Evolutionary conservation across 2,888 invertebrate species (phyloP).

Genomic region (Xylocampa areola): DNA sequence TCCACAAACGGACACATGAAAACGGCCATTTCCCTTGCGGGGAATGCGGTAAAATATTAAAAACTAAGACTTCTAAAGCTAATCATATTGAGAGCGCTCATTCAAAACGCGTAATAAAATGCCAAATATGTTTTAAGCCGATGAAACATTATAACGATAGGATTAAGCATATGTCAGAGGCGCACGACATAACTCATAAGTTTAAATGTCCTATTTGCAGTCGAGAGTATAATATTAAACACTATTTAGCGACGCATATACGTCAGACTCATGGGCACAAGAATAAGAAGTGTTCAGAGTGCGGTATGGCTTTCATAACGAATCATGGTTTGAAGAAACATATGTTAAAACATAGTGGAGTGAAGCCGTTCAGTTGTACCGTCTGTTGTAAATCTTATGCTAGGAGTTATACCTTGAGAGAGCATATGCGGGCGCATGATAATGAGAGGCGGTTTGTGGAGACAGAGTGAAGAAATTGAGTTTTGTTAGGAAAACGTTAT

Average conservation of each 20-base stretch:
- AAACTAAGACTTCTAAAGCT: constrained; percentile 76
- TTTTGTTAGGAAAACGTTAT: too few relatives aligned
- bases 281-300: constrained; percentile 83
- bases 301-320: constrained; percentile 85
- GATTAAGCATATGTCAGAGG: constrained; percentile 83
- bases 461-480: constrained; percentile 11
- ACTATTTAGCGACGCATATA: constrained; percentile 82
- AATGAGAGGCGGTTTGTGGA: constrained; percentile 40
- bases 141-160: constrained; percentile 85
- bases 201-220: constrained; percentile 79
- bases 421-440: constrained; percentile 72
- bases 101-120: constrained; percentile 77
- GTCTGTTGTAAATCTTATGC: constrained; percentile 78
- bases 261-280: constrained; percentile 83
- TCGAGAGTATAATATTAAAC: constrained; percentile 80
- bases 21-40: constrained; percentile 78
- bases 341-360: constrained; percentile 80
- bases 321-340: constrained; percentile 85
- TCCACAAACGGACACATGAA: constrained; percentile 86
- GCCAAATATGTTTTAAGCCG: constrained; percentile 80
- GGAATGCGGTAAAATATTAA: constrained; percentile 77
- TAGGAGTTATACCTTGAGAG: constrained; percentile 69
- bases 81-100: constrained; percentile 82
- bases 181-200: constrained; percentile 78
- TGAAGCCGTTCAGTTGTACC: constrained; percentile 77